Evolutionary conservation across 2,113 vertebrate species (phyloP).

Genomic region (Zootoca vivipara): DNA sequence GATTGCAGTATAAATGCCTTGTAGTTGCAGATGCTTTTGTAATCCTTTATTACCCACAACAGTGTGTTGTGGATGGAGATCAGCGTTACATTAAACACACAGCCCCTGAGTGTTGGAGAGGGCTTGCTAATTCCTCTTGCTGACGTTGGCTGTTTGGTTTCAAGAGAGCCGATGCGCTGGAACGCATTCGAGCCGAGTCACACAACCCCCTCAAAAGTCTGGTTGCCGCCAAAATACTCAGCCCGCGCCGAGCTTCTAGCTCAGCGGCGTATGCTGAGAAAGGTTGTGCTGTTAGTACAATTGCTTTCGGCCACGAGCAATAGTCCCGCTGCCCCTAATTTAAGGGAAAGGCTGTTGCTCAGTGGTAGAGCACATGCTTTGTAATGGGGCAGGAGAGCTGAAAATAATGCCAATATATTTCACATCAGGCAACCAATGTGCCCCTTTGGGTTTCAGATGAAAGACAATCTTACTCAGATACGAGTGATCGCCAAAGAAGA

Average conservation of each 20-base stretch:
- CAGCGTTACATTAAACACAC: not conserved
- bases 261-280: not conserved
- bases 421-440: no score
- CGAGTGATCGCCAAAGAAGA: no score
- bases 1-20: constrained; percentile 22
- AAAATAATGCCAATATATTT: no score
- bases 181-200: not conserved
- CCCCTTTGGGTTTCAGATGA: no score
- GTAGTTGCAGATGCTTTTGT: constrained; percentile 17
- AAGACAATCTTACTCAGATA: no score
- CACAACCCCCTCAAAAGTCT: not conserved
- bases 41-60: constrained; percentile 21
- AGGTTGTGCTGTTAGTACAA: not conserved
- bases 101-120: not conserved
- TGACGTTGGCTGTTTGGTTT: not conserved
- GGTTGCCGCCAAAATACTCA: not conserved
- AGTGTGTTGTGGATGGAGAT: constrained; percentile 1
- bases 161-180: not conserved
- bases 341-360: not conserved
- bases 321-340: not conserved
- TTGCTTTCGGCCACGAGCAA: not conserved
- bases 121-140: not conserved
- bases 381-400: not conserved
- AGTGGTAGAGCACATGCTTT: not conserved
- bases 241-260: not conserved